A percentile compares a stretch with the other conserved stretches of the same genome.
These are phyloP conservation scores for Philaethria dido DNA, from an alignment of 2,888 invertebrate species.

Conservation along the genomic window DNA sequence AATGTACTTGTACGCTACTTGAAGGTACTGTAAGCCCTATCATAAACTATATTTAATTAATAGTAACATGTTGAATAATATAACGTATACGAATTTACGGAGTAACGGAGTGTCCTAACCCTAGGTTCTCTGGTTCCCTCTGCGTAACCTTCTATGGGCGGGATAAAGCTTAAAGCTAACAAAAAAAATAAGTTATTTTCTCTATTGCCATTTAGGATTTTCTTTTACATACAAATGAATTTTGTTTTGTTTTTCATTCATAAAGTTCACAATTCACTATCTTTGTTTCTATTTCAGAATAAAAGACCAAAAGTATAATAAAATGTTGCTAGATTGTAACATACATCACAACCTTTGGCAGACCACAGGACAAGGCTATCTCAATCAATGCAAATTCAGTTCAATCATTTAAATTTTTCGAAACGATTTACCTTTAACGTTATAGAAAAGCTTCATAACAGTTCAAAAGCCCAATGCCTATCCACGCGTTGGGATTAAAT, in stretches of 20 bases:
- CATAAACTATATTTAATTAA: not conserved
- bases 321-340: not conserved
- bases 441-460: conserved; percentile 26
- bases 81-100: too few species aligned
- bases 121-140: too few species aligned
- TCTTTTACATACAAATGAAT: not conserved
- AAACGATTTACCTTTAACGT: conserved; percentile 24
- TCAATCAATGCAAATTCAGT: conserved; percentile 20
- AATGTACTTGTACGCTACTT: not conserved
- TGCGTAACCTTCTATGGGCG: too few species aligned
- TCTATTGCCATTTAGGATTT: not conserved
- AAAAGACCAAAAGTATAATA: not conserved
- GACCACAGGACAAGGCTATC: conserved; percentile 11
- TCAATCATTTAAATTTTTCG: conserved; percentile 21
- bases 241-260: not conserved
- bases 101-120: too few species aligned
- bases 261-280: not conserved
- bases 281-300: not conserved
- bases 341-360: conserved; percentile 3
- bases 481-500: conserved; percentile 57
- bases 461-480: conserved; percentile 35
- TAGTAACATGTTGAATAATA: too few species aligned
- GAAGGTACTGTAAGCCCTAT: not conserved
- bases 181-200: too few species aligned
- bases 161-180: too few species aligned